Conservation (phyloP, 1,140 invertebrate species). For the Dendroctonus ponderosae region DNA sequence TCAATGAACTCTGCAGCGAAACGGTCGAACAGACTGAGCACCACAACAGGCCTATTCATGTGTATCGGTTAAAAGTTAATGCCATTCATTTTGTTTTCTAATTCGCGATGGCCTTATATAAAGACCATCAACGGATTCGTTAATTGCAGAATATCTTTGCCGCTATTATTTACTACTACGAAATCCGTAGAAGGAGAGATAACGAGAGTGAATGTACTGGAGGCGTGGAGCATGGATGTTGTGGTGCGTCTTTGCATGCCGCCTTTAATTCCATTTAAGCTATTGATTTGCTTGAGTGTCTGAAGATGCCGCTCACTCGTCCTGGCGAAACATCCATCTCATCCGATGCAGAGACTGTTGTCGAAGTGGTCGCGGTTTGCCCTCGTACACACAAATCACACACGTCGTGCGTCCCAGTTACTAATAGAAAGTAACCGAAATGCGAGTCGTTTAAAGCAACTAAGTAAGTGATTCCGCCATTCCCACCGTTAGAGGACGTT, state of each 20-base stretch:
- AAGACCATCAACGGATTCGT: conserved; percentile 17
- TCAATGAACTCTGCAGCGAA: no score
- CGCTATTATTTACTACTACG: conserved; percentile 29
- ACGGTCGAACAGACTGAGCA: no score
- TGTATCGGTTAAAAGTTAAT: conserved; percentile 18
- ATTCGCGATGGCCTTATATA: conserved; percentile 16
- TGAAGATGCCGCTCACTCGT: no score
- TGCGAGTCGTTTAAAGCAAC: no score
- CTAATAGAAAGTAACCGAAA: no score
- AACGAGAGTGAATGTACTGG: conserved; percentile 31
- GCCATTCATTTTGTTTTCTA: conserved; percentile 26
- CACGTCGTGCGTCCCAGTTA: no score
- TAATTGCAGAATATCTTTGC: conserved; percentile 28
- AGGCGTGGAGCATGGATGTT: conserved; percentile 23
- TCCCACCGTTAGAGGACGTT: no score
- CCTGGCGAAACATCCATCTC: no score
- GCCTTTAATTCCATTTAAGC: background rate
- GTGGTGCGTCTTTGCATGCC: conserved; percentile 18
- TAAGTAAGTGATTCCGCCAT: no score
- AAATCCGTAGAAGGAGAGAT: conserved; percentile 21
- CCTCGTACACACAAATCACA: no score
- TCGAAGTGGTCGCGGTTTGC: no score
- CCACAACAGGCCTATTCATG: conserved; percentile 6
- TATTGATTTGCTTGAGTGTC: background rate
- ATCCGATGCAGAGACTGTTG: no score